Percentiles rank a stretch among this genome's conserved stretches.
These are phyloP conservation scores for Trichogramma pretiosum DNA, from an alignment of 1,140 invertebrate genomes.

Conservation along the genomic window DNA sequence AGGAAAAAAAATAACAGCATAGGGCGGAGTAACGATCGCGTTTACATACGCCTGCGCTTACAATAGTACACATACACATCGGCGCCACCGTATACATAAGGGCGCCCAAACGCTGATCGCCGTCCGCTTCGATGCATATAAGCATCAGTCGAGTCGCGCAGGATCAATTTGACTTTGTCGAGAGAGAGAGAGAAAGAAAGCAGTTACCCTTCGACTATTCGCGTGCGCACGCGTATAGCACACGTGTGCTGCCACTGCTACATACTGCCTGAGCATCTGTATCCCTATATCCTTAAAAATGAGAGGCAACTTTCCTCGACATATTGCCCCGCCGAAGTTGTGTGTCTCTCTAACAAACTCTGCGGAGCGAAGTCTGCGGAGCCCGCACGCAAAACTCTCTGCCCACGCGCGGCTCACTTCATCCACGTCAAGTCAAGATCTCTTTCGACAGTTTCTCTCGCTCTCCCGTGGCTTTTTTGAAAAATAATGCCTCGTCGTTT, in stretches of 20 bases:
- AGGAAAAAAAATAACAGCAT: too few species aligned
- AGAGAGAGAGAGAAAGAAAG: conserved; percentile 4
- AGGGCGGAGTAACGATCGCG: too few species aligned
- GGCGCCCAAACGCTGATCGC: too few species aligned
- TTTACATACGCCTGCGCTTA: too few species aligned
- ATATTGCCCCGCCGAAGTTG: conserved; percentile 1
- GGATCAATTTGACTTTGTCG: conserved; percentile 10
- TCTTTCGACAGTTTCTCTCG: not conserved
- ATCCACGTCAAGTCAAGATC: conserved; percentile 9
- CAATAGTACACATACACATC: too few species aligned
- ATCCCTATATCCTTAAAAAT: conserved; percentile 11
- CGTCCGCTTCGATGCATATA: not conserved
- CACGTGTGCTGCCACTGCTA: too few species aligned
- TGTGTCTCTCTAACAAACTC: not conserved
- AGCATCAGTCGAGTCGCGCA: not conserved
- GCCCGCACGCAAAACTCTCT: not conserved
- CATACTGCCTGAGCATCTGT: too few species aligned
- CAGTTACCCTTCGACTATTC: too few species aligned
- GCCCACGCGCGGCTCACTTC: conserved; percentile 3
- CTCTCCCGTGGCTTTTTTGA: not conserved
- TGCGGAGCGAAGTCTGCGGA: not conserved
- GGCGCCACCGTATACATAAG: too few species aligned
- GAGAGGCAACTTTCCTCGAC: conserved; percentile 4
- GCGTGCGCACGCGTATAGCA: not conserved
- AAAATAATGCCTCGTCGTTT: conserved; percentile 5